These are phyloP conservation scores for Dryocosmus kuriphilus DNA, from an alignment of 2,888 invertebrate genomes.

Conservation along the genomic window DNA sequence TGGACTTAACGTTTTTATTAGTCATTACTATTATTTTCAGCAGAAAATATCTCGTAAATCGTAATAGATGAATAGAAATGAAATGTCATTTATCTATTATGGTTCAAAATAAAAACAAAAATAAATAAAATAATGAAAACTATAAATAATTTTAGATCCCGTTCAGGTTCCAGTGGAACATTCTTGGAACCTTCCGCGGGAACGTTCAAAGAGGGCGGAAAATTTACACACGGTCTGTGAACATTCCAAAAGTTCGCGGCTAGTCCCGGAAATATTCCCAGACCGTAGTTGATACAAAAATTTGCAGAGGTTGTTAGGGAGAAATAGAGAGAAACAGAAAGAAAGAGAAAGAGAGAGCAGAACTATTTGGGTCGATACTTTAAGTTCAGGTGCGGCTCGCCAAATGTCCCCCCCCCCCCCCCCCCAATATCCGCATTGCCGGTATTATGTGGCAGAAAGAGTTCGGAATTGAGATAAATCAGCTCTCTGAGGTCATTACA, in stretches of 20 bases:
- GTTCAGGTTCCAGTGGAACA: too few relatives aligned
- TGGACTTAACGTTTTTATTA: too few relatives aligned
- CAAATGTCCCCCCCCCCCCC: conserved; percentile 55
- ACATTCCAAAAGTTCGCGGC: too few relatives aligned
- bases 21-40: too few relatives aligned
- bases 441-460: conserved; percentile 26
- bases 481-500: neutral
- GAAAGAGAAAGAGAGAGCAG: conserved; percentile 4
- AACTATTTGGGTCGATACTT: conserved; percentile 61
- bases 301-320: neutral
- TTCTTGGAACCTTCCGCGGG: too few relatives aligned
- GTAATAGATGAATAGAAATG: too few relatives aligned
- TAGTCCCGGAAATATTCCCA: too few relatives aligned
- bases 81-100: too few relatives aligned
- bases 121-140: too few relatives aligned
- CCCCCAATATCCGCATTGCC: conserved; percentile 48
- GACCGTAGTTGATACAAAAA: too few relatives aligned
- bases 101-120: too few relatives aligned
- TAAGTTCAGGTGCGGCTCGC: conserved; percentile 61
- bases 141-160: neutral
- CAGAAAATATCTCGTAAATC: too few relatives aligned
- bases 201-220: neutral
- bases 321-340: conserved; percentile 24
- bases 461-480: neutral
- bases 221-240: neutral